Evolutionary conservation across 1,140 invertebrate species (phyloP), one percentile per base, ranked within the genome.

Genomic region (Elysia chlorotica): DNA sequence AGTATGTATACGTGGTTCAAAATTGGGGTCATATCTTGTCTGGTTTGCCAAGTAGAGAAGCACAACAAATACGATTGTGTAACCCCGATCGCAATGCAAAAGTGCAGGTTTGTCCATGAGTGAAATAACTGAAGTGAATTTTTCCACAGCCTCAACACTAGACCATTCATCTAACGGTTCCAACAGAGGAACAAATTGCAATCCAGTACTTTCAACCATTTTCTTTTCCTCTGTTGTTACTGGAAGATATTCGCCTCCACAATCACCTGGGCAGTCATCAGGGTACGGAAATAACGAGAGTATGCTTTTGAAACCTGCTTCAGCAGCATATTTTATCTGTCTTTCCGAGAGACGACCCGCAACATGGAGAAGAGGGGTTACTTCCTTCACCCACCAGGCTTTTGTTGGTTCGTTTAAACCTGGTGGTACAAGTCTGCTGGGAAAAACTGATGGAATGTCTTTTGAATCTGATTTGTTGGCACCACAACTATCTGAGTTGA

Each of bases 361-460:
- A 21, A 83, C 73, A 71, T 81, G 78, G 5, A 80, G 77, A 37
- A 83, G 79, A 19, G 78, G 76, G 1, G 83, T 84, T 23, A 84
- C 74, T 74, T 82, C 79, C 66, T 84, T 84, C 2, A 79, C 77
- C 83, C 83, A 84, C 83, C 83, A 84, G 35, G 80, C 66, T 73
- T 84, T 84, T 31, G 69, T 73, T 23, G 76, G 75, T 23, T 79
- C 62, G 6, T 79, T 76, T 2, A 82, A 61, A 54, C 82, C 82
- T 17, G 81, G 81, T 28, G 68, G 28, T 38, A 70, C 71, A 21
- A 74, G 48, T 66, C 71, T 54, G 21, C 41, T 36, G 3, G 73
- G 76, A 63, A 74, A 74, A 10, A 75, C 57, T 66, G 69, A 71
- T 10, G 56, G 56, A 17, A 59, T 59, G 25, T 59, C 56, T 30